Conservation (phyloP, 2,113 vertebrate species). For the Cephalopterus ornatus region DNA sequence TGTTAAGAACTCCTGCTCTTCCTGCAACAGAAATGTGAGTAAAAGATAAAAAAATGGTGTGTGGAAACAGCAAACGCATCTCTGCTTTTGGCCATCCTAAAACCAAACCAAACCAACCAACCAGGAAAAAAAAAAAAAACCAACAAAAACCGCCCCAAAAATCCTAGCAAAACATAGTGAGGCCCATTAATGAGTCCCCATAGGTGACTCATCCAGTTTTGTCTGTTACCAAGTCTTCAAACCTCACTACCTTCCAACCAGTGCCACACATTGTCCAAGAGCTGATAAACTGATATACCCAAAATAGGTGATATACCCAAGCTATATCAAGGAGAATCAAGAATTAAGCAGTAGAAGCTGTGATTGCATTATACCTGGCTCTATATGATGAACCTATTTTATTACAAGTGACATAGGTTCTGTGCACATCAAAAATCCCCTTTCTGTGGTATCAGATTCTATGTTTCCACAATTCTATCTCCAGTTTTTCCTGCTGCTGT, state of each 20-base stretch:
- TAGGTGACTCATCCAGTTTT: not conserved
- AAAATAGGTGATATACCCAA: not conserved
- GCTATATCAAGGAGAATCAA: not conserved
- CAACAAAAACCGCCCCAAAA: not conserved
- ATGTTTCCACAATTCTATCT: not conserved
- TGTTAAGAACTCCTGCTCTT: not conserved
- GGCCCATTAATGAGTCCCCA: not conserved
- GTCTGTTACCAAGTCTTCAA: not conserved
- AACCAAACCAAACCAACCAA: not conserved
- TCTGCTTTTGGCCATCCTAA: not conserved
- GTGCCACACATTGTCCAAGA: not conserved
- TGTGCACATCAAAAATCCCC: not conserved
- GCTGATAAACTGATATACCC: fast-evolving
- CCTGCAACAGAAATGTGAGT: not conserved
- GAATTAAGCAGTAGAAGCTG: not conserved
- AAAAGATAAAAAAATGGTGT: not conserved
- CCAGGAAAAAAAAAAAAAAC: not conserved
- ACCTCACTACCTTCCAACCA: not conserved
- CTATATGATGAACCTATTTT: not conserved
- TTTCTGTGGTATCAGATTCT: not conserved
- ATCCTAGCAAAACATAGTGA: not conserved
- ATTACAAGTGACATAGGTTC: not conserved
- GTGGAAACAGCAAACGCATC: not conserved
- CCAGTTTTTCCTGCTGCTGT: not conserved
- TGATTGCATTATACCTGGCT: not conserved